These are phyloP conservation scores for Acrocephalus scirpaceus DNA, from an alignment of 2,797 vertebrate genomes.

Conservation along the genomic window DNA sequence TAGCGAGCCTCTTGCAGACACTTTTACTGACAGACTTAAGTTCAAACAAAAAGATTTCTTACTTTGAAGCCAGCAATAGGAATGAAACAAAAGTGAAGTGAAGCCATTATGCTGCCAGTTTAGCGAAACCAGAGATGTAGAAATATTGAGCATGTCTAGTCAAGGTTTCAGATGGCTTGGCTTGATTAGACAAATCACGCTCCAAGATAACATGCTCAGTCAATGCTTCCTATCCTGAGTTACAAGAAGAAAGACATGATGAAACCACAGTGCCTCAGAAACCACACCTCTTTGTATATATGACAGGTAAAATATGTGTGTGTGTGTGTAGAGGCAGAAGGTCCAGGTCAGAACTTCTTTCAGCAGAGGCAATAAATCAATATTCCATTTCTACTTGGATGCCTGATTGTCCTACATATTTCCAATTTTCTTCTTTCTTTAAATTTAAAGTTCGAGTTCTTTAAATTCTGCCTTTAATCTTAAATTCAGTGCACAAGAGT, in stretches of 20 bases:
- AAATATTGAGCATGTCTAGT: neutral
- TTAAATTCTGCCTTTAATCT: neutral
- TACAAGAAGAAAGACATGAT: neutral
- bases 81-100: neutral
- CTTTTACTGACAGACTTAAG: neutral
- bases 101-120: neutral
- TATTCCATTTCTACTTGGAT: neutral
- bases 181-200: neutral
- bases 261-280: neutral
- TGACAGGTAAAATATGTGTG: neutral
- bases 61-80: neutral
- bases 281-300: neutral
- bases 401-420: fast-evolving
- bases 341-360: neutral
- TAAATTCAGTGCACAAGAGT: neutral
- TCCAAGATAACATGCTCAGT: neutral
- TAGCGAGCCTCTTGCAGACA: neutral
- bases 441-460: neutral
- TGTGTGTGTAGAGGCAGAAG: neutral
- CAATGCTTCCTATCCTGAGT: neutral
- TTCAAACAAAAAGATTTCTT: neutral
- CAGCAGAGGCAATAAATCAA: neutral
- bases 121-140: neutral
- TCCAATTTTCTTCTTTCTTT: neutral
- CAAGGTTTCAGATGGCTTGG: neutral